Evolutionary conservation across 1,140 invertebrate genomes (phyloP).

Genomic region (Carcinoscorpius rotundicauda): DNA sequence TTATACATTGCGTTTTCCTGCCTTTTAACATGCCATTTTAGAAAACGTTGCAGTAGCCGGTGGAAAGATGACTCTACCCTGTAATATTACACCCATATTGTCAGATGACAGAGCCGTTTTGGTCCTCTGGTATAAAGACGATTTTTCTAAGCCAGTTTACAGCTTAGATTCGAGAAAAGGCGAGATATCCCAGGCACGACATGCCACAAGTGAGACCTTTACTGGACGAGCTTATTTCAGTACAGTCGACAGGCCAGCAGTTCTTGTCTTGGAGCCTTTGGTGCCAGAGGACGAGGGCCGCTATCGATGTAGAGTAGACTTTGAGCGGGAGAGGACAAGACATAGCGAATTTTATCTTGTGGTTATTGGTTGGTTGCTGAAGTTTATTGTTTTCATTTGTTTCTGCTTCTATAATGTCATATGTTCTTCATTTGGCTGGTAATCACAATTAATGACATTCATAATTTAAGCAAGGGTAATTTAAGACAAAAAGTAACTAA

Average conservation of each 20-base stretch:
- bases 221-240: slow-evolving; percentile 19
- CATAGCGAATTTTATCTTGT: slow-evolving; percentile 19
- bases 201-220: slow-evolving; percentile 17
- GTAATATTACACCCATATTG: slow-evolving; percentile 58
- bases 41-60: slow-evolving; percentile 48
- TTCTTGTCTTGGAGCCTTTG: slow-evolving; percentile 19
- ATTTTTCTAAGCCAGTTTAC: slow-evolving; percentile 57
- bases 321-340: slow-evolving; percentile 20
- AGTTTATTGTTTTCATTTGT: no score
- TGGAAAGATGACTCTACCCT: slow-evolving; percentile 59
- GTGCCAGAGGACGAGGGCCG: slow-evolving; percentile 15
- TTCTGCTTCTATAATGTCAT: no score
- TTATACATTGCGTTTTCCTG: no score
- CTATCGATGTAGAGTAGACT: slow-evolving; percentile 25
- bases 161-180: slow-evolving; percentile 29
- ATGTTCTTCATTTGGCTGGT: no score
- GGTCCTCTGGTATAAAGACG: slow-evolving; percentile 66
- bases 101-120: slow-evolving; percentile 57
- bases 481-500: no score
- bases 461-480: no score
- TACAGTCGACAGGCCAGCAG: slow-evolving; percentile 8
- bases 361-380: slow-evolving; percentile 20
- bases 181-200: slow-evolving; percentile 15
- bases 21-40: no score
- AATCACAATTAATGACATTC: no score